Percentiles rank a stretch among this genome's conserved stretches.
Evolutionary conservation across 2,113 vertebrate genomes (phyloP).

Genomic region (Parus major): DNA sequence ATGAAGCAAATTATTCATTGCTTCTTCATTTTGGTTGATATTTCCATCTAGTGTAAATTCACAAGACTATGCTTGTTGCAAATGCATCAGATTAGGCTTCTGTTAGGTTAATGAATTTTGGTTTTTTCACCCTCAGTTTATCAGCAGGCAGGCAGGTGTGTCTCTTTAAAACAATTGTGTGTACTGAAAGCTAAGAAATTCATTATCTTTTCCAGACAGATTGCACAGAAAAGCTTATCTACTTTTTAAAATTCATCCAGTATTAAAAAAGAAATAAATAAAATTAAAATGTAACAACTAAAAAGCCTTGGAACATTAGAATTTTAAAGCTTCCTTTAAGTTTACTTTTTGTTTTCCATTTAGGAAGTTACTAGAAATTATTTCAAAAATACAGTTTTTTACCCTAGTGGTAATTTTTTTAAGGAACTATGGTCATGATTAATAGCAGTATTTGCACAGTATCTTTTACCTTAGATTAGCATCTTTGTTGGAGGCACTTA

Average conservation of each 20-base stretch:
- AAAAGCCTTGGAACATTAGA: background rate
- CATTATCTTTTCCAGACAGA: conserved; percentile 1
- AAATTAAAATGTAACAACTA: background rate
- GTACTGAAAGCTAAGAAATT: background rate
- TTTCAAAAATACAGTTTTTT: background rate
- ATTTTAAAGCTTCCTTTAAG: background rate
- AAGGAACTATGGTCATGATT: background rate
- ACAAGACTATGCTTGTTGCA: background rate
- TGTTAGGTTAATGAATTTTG: conserved; percentile 1
- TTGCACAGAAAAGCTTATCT: background rate
- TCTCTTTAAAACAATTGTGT: conserved; percentile 15
- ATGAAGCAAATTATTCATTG: background rate
- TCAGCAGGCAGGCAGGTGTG: conserved; percentile 15
- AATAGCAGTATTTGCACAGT: background rate
- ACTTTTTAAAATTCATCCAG: background rate
- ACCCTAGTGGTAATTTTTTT: background rate
- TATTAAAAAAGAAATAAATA: background rate
- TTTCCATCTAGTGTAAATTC: background rate
- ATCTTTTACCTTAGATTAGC: background rate
- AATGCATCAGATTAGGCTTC: conserved; percentile 32
- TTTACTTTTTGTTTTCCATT: background rate
- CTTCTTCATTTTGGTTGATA: conserved; percentile 38
- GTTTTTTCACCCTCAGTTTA: conserved; percentile 34
- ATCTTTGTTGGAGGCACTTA: background rate
- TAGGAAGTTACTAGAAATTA: background rate